These are phyloP conservation scores for Spilogale gracilis DNA, from an alignment of 2,113 vertebrate genomes.

Conservation along the genomic window DNA sequence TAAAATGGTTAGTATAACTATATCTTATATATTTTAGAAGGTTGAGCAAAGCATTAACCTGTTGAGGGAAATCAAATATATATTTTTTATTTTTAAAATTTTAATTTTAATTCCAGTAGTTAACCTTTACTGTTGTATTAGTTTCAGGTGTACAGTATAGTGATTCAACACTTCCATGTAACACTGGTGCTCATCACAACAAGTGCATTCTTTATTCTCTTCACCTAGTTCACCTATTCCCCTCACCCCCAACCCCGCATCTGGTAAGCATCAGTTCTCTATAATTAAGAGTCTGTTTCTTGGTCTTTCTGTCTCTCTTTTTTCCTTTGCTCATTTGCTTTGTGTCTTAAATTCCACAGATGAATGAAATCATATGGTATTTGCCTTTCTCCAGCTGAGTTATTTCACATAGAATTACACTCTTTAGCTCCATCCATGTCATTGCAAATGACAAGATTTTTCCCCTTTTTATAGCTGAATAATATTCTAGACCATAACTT, in stretches of 20 bases:
- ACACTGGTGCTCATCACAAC: background rate
- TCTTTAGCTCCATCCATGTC: background rate
- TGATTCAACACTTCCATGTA: background rate
- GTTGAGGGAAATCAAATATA: background rate
- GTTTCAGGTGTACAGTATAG: background rate
- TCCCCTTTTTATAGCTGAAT: background rate
- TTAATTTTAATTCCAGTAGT: background rate
- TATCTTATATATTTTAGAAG: background rate
- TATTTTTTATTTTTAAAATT: background rate
- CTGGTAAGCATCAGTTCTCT: background rate
- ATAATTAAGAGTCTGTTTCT: background rate
- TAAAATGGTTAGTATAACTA: background rate
- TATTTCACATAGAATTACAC: background rate
- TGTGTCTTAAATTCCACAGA: background rate
- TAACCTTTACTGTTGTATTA: background rate
- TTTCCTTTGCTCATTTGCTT: background rate
- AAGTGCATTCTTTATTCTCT: background rate
- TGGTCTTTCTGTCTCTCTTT: background rate
- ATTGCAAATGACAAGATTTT: background rate
- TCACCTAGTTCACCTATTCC: background rate
- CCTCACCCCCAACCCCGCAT: background rate
- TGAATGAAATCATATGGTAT: background rate
- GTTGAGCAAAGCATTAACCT: background rate
- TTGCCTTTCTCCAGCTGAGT: background rate
- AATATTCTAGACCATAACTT: background rate